Conservation (phyloP, 2,113 vertebrate species). For the Platysternon megacephalum region DNA sequence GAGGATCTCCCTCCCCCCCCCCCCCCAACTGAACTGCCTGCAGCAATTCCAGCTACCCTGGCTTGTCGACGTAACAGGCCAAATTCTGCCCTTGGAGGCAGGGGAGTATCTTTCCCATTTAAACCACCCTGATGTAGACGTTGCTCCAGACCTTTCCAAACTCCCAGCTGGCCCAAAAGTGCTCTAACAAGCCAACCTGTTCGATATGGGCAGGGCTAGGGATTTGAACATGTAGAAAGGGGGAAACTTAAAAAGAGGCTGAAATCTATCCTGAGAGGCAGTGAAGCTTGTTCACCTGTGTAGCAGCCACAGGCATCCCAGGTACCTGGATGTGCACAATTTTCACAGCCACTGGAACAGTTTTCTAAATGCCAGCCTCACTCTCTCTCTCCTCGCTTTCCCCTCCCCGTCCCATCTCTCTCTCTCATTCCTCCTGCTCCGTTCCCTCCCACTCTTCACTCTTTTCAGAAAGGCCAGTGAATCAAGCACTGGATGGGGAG, state of each 20-base stretch:
- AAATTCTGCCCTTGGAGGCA: neutral
- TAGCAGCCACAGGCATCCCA: neutral
- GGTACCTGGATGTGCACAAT: neutral
- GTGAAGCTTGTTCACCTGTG: neutral
- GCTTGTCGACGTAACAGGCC: neutral
- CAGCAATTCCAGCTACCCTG: neutral
- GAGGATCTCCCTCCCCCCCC: neutral
- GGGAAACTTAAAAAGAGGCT: neutral
- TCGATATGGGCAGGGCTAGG: neutral
- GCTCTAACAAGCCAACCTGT: neutral
- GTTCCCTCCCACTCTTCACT: neutral
- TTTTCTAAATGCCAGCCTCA: neutral
- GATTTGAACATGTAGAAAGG: neutral
- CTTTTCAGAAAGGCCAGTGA: neutral
- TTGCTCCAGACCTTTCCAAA: neutral
- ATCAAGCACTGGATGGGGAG: neutral
- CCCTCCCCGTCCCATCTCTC: neutral
- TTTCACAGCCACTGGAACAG: rapidly evolving
- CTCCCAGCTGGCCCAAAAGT: neutral
- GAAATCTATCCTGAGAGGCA: neutral
- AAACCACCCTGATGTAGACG: neutral
- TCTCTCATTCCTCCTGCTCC: neutral
- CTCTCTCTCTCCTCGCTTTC: neutral
- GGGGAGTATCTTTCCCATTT: neutral
- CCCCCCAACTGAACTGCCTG: neutral